A percentile compares a stretch with the other conserved stretches of the same genome.
phyloP scores from a whole-genome alignment of 2,888 invertebrate genomes.

The Diogma glabrata region DNA sequence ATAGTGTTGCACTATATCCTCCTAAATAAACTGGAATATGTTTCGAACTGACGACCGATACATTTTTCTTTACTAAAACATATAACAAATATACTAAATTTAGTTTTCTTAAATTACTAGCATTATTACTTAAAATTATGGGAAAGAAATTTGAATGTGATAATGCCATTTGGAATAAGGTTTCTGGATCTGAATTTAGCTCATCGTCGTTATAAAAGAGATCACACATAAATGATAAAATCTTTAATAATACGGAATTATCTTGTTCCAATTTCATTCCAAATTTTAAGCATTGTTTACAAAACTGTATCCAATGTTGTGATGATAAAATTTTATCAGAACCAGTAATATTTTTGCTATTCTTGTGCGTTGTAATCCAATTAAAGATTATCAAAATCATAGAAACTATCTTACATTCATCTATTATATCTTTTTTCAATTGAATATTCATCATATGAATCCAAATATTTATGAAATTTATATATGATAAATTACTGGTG shows the following conservation, averaged over 20 bases:
- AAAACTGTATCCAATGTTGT: conserved; percentile 46
- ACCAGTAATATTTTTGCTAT: conserved; percentile 20
- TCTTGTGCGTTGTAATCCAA: conserved; percentile 22
- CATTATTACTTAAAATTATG: conserved; percentile 44
- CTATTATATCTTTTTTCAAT: conserved; percentile 37
- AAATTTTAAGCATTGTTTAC: conserved; percentile 52
- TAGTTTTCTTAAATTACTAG: conserved; percentile 41
- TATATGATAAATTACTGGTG: conserved; percentile 34
- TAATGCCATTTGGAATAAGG: conserved; percentile 60
- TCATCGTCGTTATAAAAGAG: conserved; percentile 44
- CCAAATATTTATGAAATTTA: conserved; percentile 42
- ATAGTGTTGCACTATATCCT: conserved; percentile 63
- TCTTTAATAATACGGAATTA: conserved; percentile 42
- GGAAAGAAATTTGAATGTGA: conserved; percentile 68
- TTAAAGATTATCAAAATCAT: conserved; percentile 32
- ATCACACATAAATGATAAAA: conserved; percentile 44
- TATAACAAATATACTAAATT: conserved; percentile 53
- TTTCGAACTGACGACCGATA: conserved; percentile 45
- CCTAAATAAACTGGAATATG: conserved; percentile 69
- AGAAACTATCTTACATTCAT: conserved; percentile 29
- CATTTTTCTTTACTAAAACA: conserved; percentile 49
- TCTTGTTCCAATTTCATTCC: conserved; percentile 41
- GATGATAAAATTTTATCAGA: conserved; percentile 31
- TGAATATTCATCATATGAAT: conserved; percentile 41
- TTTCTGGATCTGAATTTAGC: conserved; percentile 27